These are phyloP conservation scores for Heterochromis multidens DNA, from an alignment of 2,113 vertebrate species.

Conservation along the genomic window DNA sequence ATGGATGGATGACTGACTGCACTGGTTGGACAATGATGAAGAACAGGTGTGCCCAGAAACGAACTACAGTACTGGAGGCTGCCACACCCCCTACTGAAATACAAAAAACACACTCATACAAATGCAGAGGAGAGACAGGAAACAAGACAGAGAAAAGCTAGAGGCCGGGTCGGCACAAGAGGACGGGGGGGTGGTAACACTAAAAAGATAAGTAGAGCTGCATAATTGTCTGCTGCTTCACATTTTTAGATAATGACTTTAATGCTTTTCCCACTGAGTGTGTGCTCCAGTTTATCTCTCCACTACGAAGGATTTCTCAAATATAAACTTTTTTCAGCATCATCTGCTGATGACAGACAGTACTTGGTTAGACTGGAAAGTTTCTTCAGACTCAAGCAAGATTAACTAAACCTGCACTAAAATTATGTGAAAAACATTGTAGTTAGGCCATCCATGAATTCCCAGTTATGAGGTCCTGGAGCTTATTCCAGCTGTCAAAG, in stretches of 20 bases:
- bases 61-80: too few species aligned
- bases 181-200: neutral
- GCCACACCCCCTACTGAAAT: neutral
- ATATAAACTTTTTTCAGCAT: neutral
- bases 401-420: neutral
- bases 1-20: neutral
- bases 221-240: neutral
- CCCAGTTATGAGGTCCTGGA: too few species aligned
- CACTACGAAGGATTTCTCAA: neutral
- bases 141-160: neutral
- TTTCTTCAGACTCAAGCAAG: neutral
- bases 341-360: neutral
- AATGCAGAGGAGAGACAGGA: neutral
- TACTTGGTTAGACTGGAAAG: neutral
- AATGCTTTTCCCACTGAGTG: neutral
- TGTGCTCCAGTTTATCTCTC: neutral
- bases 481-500: too few species aligned
- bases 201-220: neutral
- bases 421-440: neutral
- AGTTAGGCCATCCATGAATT: neutral
- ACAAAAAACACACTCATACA: neutral
- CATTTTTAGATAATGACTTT: neutral
- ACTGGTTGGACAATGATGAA: neutral
- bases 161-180: neutral
- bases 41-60: neutral